Evolutionary conservation across 92 coral and sea anemone species (phyloP).

Genomic region (Heteractis magnifica): DNA sequence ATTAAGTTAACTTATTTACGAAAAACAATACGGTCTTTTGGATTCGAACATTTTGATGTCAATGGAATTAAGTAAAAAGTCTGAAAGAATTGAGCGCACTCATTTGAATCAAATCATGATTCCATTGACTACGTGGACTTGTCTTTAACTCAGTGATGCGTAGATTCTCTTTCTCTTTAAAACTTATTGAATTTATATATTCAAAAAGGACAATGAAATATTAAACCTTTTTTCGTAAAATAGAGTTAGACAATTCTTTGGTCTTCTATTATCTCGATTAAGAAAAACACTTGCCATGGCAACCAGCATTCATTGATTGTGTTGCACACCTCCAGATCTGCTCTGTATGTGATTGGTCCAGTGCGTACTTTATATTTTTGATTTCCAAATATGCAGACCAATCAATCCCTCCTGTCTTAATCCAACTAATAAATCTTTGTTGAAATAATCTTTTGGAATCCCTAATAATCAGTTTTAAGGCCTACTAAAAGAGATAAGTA

Average conservation of each 20-base stretch:
- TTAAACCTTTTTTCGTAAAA: background rate
- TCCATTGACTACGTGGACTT: background rate
- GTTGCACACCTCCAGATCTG: background rate
- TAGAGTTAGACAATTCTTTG: background rate
- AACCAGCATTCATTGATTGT: background rate
- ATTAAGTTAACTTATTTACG: background rate
- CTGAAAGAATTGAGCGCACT: background rate
- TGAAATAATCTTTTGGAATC: background rate
- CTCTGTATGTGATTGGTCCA: background rate
- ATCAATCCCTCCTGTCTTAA: background rate
- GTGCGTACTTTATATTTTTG: background rate
- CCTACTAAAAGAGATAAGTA: too few relatives aligned
- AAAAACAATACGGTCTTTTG: background rate
- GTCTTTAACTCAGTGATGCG: background rate
- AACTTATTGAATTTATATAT: background rate
- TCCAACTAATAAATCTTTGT: too few relatives aligned
- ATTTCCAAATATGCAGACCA: background rate
- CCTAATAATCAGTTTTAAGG: background rate
- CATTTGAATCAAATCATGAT: background rate
- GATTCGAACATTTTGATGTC: background rate
- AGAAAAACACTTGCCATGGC: background rate
- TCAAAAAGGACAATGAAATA: background rate
- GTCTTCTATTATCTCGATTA: background rate
- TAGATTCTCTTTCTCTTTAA: background rate
- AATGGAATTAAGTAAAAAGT: background rate